Evolutionary conservation across 2,888 invertebrate species (phyloP), one percentile per base, ranked within the genome.

Genomic region (Platynereis dumerilii): DNA sequence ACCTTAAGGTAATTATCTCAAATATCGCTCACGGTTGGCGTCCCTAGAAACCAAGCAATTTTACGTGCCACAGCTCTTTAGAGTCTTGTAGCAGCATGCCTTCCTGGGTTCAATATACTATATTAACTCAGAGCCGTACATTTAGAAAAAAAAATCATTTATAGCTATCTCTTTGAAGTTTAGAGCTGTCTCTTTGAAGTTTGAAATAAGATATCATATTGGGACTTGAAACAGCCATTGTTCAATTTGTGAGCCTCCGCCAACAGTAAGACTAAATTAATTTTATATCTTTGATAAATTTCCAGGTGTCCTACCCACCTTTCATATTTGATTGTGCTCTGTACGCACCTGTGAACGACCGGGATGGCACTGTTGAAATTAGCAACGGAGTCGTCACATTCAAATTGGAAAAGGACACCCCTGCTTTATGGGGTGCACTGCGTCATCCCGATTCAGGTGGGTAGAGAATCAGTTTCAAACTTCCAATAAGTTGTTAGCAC

Each of bases 321-420:
- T 91, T 89, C 78, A 86, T 92, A 64, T 90, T 92, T 77, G 93
- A 93, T 86, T 85, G 89, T 48, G 89, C 92, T 78, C 85, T 92
- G n/a, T 83, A 86, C 69, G 84, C 87, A 61, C 83, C 87, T 10
- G 88, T 93, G 1, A 85, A 90, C 74, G 88, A 88, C 61, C 84
- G 86, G 22, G 85, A 86, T 72, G 91, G 91, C 77, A 87, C 86
- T 72, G 91, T 91, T 74, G 87, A 88, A 2, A 82, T 91, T 34
- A 87, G 88, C 52, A 87, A 89, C 56, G 87, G 87, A 29, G 85
- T 88, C 59, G 88, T 91, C 24, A 80, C 89, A 20, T 88, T 92
- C 77, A 89, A 90, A 79, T 85, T 93, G 64, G 81, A 85, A 48
- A 93, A 93, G 84, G 78, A 77, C 34, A 86, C 87, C 42, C 80